phyloP scores from a whole-genome alignment of 2,888 invertebrate genomes.

The Gastracanthus pulcherrimus region DNA sequence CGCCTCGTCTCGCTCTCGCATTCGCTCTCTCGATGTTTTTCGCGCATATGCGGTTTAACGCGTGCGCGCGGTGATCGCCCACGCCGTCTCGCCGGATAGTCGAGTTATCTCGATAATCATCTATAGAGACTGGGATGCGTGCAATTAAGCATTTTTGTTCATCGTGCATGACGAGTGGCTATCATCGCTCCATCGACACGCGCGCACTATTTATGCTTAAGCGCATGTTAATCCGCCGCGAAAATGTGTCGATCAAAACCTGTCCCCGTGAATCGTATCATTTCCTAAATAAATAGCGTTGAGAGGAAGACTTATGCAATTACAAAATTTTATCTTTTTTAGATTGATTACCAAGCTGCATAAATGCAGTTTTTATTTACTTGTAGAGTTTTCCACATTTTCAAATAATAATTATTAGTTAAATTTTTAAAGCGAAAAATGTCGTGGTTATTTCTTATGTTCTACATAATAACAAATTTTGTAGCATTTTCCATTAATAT shows the following conservation, averaged over 20 bases:
- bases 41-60: neutral
- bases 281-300: neutral
- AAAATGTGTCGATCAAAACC: conserved; percentile 17
- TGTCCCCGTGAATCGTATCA: neutral
- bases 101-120: conserved; percentile 25
- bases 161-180: neutral
- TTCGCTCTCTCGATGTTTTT: neutral
- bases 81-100: neutral
- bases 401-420: too few relatives aligned
- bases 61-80: neutral
- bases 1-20: too few relatives aligned
- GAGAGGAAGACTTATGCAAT: too few relatives aligned
- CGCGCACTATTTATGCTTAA: conserved; percentile 11
- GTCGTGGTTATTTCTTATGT: too few relatives aligned
- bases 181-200: neutral
- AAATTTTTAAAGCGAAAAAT: too few relatives aligned
- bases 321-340: too few relatives aligned
- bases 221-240: conserved; percentile 1
- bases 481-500: too few relatives aligned
- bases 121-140: neutral
- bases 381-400: too few relatives aligned
- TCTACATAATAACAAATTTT: too few relatives aligned
- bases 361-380: too few relatives aligned
- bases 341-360: too few relatives aligned
- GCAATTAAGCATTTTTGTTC: conserved; percentile 34